phyloP scores from a whole-genome alignment of 2,113 vertebrate genomes.

The Heliornis fulica region DNA sequence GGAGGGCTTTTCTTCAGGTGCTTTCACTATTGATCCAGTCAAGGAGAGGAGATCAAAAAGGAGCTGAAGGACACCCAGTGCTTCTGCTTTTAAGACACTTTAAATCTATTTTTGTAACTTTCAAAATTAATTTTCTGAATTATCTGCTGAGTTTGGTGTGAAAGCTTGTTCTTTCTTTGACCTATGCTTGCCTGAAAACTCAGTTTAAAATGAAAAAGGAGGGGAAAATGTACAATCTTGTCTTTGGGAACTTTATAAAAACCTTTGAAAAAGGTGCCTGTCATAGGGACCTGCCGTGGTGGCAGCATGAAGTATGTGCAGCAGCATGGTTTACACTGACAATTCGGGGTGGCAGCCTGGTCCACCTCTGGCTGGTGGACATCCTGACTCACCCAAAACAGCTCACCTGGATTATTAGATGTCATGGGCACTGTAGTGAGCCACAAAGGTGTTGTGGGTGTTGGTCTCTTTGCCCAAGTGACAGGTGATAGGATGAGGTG shows the following conservation, averaged over 20 bases:
- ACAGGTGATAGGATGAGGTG: no score
- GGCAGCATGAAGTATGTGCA: rapidly evolving
- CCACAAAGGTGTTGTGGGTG: no score
- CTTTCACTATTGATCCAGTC: neutral
- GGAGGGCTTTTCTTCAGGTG: neutral
- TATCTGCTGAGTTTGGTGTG: neutral
- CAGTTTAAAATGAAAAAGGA: neutral
- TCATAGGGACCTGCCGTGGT: rapidly evolving
- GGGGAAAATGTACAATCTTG: neutral
- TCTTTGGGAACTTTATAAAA: neutral
- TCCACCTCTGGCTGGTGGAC: neutral
- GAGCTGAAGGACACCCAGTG: neutral
- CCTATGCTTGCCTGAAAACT: neutral
- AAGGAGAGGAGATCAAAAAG: neutral
- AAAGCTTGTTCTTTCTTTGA: neutral
- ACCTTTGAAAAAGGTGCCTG: neutral
- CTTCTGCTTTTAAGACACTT: neutral
- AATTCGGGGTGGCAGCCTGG: rapidly evolving
- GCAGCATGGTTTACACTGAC: neutral
- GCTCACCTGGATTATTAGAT: rapidly evolving
- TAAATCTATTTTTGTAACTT: neutral
- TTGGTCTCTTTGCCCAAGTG: no score
- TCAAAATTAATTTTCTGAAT: conserved; percentile 6
- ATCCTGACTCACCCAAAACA: neutral
- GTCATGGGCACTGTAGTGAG: neutral